Percentiles rank a stretch among this genome's conserved stretches.
phyloP scores from a whole-genome alignment of 2,888 invertebrate species.

The Drosophila neotestacea region DNA sequence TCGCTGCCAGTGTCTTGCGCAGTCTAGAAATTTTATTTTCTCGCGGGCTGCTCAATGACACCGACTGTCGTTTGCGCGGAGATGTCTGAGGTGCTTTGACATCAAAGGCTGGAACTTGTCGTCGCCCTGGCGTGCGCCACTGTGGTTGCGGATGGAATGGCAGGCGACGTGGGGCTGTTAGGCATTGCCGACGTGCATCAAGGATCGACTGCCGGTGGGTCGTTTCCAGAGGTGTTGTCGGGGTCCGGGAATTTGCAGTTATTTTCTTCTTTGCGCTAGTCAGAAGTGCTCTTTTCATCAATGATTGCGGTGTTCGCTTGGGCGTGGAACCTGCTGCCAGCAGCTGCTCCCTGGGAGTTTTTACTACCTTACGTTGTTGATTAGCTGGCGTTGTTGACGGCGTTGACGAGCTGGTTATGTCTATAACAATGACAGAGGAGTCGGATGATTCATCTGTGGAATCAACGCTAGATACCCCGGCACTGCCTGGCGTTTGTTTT shows the following conservation, averaged over 20 bases:
- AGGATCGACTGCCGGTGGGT: slow-evolving; percentile 34
- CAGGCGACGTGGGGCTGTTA: slow-evolving; percentile 62
- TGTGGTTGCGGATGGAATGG: slow-evolving; percentile 44
- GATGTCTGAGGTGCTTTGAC: slow-evolving; percentile 34
- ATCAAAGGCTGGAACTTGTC: neutral
- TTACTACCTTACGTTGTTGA: slow-evolving; percentile 4
- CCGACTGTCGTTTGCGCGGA: slow-evolving; percentile 37
- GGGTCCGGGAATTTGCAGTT: slow-evolving; percentile 23
- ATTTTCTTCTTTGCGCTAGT: slow-evolving; percentile 82
- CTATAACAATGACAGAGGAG: slow-evolving; percentile 70
- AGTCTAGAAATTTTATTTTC: slow-evolving; percentile 59
- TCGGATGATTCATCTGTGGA: slow-evolving; percentile 64
- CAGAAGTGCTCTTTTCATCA: slow-evolving; percentile 81
- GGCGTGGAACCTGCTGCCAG: slow-evolving; percentile 55
- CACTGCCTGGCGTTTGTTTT: slow-evolving; percentile 46
- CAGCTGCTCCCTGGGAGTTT: slow-evolving; percentile 52
- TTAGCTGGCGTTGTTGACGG: slow-evolving; percentile 27
- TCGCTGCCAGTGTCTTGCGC: slow-evolving; percentile 59
- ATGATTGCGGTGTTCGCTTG: slow-evolving; percentile 77
- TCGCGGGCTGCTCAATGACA: slow-evolving; percentile 46
- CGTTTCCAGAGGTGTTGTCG: slow-evolving; percentile 30
- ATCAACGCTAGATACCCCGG: slow-evolving; percentile 66
- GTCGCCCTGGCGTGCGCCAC: slow-evolving; percentile 29
- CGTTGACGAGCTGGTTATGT: slow-evolving; percentile 60
- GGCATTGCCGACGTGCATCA: slow-evolving; percentile 52